A percentile compares a stretch with the other conserved stretches of the same genome.
phyloP scores from a whole-genome alignment of 2,113 vertebrate genomes.

The Phainopepla nitens region DNA sequence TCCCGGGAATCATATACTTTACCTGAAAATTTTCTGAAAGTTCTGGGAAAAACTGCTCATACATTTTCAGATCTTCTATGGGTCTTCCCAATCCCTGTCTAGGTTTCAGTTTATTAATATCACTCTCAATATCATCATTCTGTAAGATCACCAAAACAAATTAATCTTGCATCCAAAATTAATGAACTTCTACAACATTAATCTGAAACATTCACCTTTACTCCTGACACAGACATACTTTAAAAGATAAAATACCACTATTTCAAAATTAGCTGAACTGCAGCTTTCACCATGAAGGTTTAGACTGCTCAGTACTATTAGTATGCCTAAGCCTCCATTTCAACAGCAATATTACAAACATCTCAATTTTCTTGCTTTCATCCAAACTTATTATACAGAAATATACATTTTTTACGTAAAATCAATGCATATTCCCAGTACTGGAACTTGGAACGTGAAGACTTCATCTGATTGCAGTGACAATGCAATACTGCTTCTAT shows the following conservation, averaged over 20 bases:
- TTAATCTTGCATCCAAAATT: background rate
- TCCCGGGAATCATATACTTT: background rate
- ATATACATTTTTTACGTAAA: background rate
- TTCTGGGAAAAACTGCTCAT: slow-evolving; percentile 91
- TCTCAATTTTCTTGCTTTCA: background rate
- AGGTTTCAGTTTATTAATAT: slow-evolving; percentile 90
- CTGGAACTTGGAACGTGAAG: background rate
- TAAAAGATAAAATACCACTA: background rate
- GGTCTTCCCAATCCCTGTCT: slow-evolving; percentile 77
- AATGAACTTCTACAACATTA: background rate
- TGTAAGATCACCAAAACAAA: slow-evolving; percentile 62
- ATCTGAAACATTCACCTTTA: background rate
- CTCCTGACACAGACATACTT: background rate
- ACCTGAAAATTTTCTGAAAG: slow-evolving; percentile 94
- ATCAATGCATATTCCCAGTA: background rate
- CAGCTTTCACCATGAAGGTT: background rate
- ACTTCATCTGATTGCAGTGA: background rate
- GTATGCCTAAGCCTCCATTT: background rate
- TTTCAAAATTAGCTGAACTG: background rate
- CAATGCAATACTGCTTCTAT: background rate
- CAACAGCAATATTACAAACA: background rate
- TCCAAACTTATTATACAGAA: background rate
- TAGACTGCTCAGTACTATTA: background rate
- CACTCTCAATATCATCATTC: slow-evolving; percentile 98
- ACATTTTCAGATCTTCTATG: slow-evolving; percentile 88